Base-by-base conservation (phyloP, 2,888 invertebrate species). In the Ctenicera cuprea region DNA sequence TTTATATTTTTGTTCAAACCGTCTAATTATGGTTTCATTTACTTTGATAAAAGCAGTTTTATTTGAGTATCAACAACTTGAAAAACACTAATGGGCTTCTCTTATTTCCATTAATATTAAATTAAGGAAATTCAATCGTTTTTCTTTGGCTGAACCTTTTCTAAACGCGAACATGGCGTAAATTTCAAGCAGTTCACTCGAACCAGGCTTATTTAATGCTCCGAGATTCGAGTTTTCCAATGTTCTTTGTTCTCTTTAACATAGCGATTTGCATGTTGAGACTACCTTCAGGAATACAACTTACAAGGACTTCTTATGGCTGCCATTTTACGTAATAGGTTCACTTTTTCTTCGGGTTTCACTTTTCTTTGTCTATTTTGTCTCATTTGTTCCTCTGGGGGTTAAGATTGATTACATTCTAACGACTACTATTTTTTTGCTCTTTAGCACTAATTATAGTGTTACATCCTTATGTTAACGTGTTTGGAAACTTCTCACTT, bases 371-470 rank as follows among this genome's bases (percentile, higher is more conserved):
- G 54, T 59, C 52, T 66, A 54, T 54, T 66, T 66, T 48, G 63
- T 59, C 45, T 67, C 67, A 45, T 57, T 67, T 67, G 59, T 67
- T 30, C 57, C 43, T 16, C 43, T 50, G 30, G 20, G 16, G 30
- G 30, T 16, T 20, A 67, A 57, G 67, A 67, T 67, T 59, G 59
- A 67, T 67, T 67, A 45, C 67, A 37, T 67, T 67, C 45, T 67
- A 67, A 67, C 67, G 67, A 67, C 67, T 38, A 18, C 45, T 59
- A 26, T 43, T 67, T 67, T 26, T 64, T 64, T 64, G 30, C 33
- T 48, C 38, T 38, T 59, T 38, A 59, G 20, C 59, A 38, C 59
- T 38, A 33, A 37, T 59, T n/a, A 37, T 59, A 37, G 37, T 20
- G 33, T 59, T 38, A 54, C 48, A 30, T 54, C 33, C 54, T 54